These are phyloP conservation scores for Harmothoe impar DNA, from an alignment of 2,888 invertebrate genomes.

Conservation along the genomic window DNA sequence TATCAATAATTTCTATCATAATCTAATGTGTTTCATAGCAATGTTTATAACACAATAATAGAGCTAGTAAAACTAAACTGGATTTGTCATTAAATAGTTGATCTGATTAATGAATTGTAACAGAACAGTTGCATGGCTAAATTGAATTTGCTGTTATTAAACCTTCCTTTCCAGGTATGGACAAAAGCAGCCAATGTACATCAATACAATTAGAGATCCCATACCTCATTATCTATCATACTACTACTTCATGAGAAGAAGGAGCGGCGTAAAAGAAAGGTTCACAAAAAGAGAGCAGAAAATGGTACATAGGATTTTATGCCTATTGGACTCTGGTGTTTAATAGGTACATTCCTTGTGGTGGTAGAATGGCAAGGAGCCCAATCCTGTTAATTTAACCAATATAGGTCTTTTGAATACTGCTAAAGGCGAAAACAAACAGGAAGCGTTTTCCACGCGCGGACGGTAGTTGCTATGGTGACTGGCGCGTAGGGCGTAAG, in stretches of 20 bases:
- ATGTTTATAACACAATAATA: background rate
- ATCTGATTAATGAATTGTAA: no score
- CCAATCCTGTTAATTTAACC: background rate
- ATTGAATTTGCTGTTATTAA: no score
- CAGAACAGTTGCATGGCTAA: background rate
- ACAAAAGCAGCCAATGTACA: slow-evolving; percentile 34
- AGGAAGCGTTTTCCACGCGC: no score
- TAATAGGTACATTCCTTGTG: no score
- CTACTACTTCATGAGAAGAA: slow-evolving; percentile 40
- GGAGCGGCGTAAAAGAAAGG: background rate
- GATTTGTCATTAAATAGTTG: background rate
- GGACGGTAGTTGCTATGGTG: no score
- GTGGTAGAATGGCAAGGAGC: background rate
- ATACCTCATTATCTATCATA: slow-evolving; percentile 26
- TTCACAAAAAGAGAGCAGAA: background rate
- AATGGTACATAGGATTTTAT: background rate
- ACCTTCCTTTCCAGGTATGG: background rate
- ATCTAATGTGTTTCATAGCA: no score
- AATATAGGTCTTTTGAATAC: background rate
- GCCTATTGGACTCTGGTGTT: no score
- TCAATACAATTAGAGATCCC: slow-evolving; percentile 10
- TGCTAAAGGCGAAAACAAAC: no score
- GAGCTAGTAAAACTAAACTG: no score
- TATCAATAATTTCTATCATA: no score
- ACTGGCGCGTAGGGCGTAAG: no score